Evolutionary conservation across 2,888 invertebrate genomes (phyloP).

Genomic region (Leptinotarsa tumamoca): DNA sequence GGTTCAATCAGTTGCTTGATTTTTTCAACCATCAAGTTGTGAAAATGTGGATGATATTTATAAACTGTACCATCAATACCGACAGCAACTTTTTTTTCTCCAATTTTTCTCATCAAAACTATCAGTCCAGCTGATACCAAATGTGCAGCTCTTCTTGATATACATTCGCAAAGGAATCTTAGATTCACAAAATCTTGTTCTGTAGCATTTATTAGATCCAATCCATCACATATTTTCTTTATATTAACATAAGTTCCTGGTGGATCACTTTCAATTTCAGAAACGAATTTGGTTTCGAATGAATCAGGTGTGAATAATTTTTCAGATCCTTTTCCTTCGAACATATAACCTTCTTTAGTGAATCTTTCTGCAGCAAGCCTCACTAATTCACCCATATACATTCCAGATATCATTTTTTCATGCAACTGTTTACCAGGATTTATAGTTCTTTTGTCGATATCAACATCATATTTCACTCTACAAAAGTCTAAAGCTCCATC

Average conservation of each 20-base stretch:
- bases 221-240: constrained; percentile 84
- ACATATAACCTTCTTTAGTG: constrained; percentile 82
- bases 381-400: constrained; percentile 99
- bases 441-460: constrained; percentile 87
- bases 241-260: constrained; percentile 86
- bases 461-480: constrained; percentile 86
- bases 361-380: constrained; percentile 88
- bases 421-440: constrained; percentile 86
- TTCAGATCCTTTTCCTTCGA: constrained; percentile 86
- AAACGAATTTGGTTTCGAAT: constrained; percentile 47
- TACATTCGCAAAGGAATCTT: constrained; percentile 91
- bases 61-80: constrained; percentile 98
- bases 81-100: constrained; percentile 87
- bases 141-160: constrained; percentile 93
- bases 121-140: constrained; percentile 92
- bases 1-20: constrained; percentile 45
- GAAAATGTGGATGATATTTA: constrained; percentile 96
- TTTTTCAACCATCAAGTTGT: constrained; percentile 46
- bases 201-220: constrained; percentile 78
- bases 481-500: constrained; percentile 89
- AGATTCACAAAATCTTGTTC: constrained; percentile 94
- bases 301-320: constrained; percentile 81
- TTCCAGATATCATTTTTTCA: constrained; percentile 99
- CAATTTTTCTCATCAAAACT: constrained; percentile 91
- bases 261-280: constrained; percentile 71